Evolutionary conservation across 2,888 invertebrate genomes (phyloP), one percentile per base, ranked within the genome.

Genomic region (Neoascia interrupta): DNA sequence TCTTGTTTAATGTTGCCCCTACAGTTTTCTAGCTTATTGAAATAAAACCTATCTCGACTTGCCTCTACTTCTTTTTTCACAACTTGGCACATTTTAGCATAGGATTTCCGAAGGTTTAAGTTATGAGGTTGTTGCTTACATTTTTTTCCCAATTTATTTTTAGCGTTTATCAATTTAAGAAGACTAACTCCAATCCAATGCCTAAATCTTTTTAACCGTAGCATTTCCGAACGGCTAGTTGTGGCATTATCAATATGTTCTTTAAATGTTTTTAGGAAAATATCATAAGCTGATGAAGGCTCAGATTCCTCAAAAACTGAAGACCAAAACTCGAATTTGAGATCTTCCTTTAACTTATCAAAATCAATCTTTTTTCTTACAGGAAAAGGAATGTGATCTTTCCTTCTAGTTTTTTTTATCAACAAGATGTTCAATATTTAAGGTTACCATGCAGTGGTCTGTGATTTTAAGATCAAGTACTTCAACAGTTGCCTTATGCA

Each of bases 251-350:
- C 18, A 10, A 61, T 60, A 53, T 70, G 36, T 8, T n/a, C 11
- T 49, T 11, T 60, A n/a, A 58, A 39, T 43, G 26, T 56, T 8
- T 47, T 49, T 11, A 58, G 11, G 19, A 68, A 69, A 19, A 41
- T 58, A 19, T 56, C 31, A 31, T 58, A 58, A 0, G 68, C 68
- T 26, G 11, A 15, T 4, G 60, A 69, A 31, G 60, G 51, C 41
- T 60, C 26, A 26, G 3, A 15, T 47, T 47, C 39, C 8, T 6
- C 8, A 43, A 43, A 54, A 13, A 66, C 45, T 31, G 8, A n/a
- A 31, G 31, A n/a, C n/a, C 43, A 58, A 23, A 36, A 47, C 21
- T 60, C 60, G 36, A 23, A 56, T 13, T 23, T 56, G 19, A 47
- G 41, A 21, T 11, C 11, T n/a, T 41, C 13, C 10, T 31, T n/a